Conservation (phyloP, 2,797 vertebrate species). For the Neoniphon sammara region DNA sequence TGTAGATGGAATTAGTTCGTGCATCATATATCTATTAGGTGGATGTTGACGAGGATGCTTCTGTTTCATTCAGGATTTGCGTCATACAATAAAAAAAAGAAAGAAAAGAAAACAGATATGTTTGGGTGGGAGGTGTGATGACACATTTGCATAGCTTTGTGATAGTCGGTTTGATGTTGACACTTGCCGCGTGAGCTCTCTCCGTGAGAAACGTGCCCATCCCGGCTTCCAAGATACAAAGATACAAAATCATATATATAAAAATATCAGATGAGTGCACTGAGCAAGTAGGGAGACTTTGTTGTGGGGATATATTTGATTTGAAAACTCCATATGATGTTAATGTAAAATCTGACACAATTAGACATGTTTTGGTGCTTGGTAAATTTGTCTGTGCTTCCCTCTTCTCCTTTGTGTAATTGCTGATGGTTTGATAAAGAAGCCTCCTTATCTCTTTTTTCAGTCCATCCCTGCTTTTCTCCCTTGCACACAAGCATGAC, state of each 20-base stretch:
- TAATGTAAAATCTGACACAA: not conserved
- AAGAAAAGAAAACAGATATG: constrained; percentile 45
- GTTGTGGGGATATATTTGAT: constrained; percentile 14
- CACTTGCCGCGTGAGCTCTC: constrained; percentile 43
- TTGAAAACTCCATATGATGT: not conserved
- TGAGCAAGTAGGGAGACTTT: constrained; percentile 25
- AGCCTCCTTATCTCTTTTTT: not conserved
- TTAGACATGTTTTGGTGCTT: not conserved
- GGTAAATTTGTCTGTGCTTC: not conserved
- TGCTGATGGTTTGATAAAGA: constrained; percentile 13
- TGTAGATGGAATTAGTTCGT: constrained; percentile 57
- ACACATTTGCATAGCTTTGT: constrained; percentile 65
- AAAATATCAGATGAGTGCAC: constrained; percentile 6
- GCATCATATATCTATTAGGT: constrained; percentile 46
- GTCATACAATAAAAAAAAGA: constrained; percentile 45
- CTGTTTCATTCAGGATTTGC: constrained; percentile 26
- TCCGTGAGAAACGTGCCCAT: constrained; percentile 27
- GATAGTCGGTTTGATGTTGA: constrained; percentile 52
- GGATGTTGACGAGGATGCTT: not conserved
- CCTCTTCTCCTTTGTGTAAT: not conserved
- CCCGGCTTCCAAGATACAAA: constrained; percentile 13
- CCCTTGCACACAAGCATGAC: not conserved
- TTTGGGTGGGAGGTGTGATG: constrained; percentile 36
- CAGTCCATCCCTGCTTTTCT: not conserved
- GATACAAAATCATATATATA: constrained; percentile 2